Evolutionary conservation across 1,140 invertebrate species (phyloP), one percentile per base, ranked within the genome.

Genomic region (Propsilocerus akamusi): DNA sequence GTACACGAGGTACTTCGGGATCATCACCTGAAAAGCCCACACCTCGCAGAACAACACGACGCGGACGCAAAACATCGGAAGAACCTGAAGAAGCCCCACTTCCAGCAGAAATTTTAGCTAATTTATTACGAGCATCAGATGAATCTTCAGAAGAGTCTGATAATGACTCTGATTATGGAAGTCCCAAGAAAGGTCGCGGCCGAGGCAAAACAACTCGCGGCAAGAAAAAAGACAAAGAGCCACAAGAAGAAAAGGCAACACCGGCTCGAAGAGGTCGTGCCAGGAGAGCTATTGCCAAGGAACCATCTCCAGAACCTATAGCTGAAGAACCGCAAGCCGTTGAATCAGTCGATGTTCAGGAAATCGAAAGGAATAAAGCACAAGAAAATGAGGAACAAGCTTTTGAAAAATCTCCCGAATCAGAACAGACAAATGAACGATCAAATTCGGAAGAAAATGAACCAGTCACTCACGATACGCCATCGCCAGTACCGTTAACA

Each of bases 121-220:
- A 41, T 41, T 41, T 41, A 20, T 20, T 41, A 10, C 17, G 14
- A 17, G 34, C n/a, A 2, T 41, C 34, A 17, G 34, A 41, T 41
- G 34, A 41, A 41, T 41, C 34, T n/a, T 41, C 34, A 7, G 34
- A 41, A 17, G 14, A 41, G 22, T 41, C 34, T 41, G 34, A 41
- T 20, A 41, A 41, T 41, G 34, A 41, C 22, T 41, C 34, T 17
- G 34, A 41, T 20, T 41, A 41, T 41, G 34, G 34, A n/a, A 41
- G 34, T 20, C 34, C 34, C 2, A 41, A 41, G 22, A 41, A 41
- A 10, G 34, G 34, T 41, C n/a, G 34, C 4, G 34, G 34, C 5
- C 17, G 34, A 41, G 34, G 14, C 5, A n/a, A 14, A 6, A 17
- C 10, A 7, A 20, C 14, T 3, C 34, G 34, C 22, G 34, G 34